Evolutionary conservation across 1,140 invertebrate species (phyloP).

Genomic region (Temnothorax longispinosus): DNA sequence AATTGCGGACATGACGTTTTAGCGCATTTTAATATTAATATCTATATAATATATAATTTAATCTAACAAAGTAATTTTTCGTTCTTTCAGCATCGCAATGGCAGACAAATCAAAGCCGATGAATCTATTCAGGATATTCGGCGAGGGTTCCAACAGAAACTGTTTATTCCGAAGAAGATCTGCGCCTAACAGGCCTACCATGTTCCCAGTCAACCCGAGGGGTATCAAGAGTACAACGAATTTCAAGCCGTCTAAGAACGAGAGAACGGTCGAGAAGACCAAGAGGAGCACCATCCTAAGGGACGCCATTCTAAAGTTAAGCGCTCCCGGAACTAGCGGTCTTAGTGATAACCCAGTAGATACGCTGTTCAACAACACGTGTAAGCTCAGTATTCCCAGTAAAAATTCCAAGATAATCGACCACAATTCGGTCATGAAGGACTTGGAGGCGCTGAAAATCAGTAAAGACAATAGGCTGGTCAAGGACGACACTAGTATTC

Average conservation of each 20-base stretch:
- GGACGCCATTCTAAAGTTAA: conserved; percentile 82
- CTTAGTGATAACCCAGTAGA: conserved; percentile 75
- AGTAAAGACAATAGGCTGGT: conserved; percentile 75
- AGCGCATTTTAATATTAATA: background rate
- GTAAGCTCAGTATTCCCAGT: conserved; percentile 78
- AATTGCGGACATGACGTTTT: background rate
- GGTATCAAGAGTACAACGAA: conserved; percentile 82
- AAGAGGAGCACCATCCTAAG: conserved; percentile 81
- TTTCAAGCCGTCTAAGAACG: conserved; percentile 81
- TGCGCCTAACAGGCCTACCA: conserved; percentile 73
- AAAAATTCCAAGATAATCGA: conserved; percentile 78
- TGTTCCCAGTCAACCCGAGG: conserved; percentile 69
- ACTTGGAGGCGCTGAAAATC: conserved; percentile 82
- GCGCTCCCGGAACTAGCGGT: conserved; percentile 64
- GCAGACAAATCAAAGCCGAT: conserved; percentile 73
- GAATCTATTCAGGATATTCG: conserved; percentile 78
- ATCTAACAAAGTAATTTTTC: background rate
- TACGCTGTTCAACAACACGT: conserved; percentile 77
- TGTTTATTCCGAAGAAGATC: conserved; percentile 77
- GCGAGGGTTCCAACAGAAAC: conserved; percentile 72
- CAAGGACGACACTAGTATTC: conserved; percentile 82
- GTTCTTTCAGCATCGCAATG: conserved; percentile 70
- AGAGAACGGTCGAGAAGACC: conserved; percentile 76
- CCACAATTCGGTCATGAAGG: conserved; percentile 80
- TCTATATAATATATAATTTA: background rate